A percentile compares a stretch with the other conserved stretches of the same genome.
Conservation (phyloP, 2,888 invertebrate species). For the Volucella zonaria region DNA sequence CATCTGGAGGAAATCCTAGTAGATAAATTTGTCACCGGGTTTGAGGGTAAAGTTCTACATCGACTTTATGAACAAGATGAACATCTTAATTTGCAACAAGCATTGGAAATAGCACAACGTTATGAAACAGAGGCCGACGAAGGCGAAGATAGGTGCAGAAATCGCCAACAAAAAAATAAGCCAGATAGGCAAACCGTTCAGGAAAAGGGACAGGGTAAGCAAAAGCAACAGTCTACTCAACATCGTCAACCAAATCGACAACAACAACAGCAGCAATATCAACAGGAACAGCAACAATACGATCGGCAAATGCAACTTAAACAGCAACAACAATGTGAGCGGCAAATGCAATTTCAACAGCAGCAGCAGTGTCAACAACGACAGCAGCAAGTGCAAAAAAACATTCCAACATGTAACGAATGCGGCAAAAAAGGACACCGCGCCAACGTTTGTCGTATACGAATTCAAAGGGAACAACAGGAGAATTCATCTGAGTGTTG, state of each 20-base stretch:
- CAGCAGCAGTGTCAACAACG: too few species aligned
- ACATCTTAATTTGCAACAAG: constrained; percentile 6
- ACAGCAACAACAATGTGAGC: neutral
- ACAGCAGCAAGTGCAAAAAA: neutral
- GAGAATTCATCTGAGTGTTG: neutral
- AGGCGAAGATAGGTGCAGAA: neutral
- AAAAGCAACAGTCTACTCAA: neutral
- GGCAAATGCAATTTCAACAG: neutral
- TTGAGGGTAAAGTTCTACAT: constrained; percentile 21
- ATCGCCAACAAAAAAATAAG: neutral
- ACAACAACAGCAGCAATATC: neutral
- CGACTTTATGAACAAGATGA: constrained; percentile 22
- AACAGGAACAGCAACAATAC: neutral
- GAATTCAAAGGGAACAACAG: neutral
- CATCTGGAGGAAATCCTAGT: constrained; percentile 29
- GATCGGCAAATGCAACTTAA: neutral
- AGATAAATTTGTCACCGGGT: constrained; percentile 46
- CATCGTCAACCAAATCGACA: neutral
- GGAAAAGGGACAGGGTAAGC: neutral
- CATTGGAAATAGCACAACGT: constrained; percentile 36
- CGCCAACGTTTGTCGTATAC: constrained; percentile 23
- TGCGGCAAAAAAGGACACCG: constrained; percentile 20
- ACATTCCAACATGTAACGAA: constrained; percentile 10
- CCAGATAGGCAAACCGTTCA: neutral
- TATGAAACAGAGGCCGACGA: neutral